A percentile compares a stretch with the other conserved stretches of the same genome.
These are phyloP conservation scores for Shinisaurus crocodilurus DNA, from an alignment of 2,113 vertebrate genomes.

Conservation along the genomic window DNA sequence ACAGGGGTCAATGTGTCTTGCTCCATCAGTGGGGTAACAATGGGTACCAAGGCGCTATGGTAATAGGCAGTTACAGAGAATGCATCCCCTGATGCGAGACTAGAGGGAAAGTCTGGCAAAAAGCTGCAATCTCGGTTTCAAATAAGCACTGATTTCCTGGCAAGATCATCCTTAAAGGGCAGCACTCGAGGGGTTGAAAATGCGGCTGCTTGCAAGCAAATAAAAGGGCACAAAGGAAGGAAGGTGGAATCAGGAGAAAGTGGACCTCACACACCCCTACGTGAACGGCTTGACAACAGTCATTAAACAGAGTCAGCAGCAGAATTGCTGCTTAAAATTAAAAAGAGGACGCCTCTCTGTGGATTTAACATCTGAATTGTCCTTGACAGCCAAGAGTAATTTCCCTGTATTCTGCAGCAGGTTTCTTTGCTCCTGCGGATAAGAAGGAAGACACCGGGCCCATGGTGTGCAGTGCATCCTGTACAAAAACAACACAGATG, in stretches of 20 bases:
- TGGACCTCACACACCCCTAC: not conserved
- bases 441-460: not conserved
- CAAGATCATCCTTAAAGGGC: not conserved
- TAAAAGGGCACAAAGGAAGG: not conserved
- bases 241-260: not conserved
- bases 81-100: not conserved
- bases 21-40: not conserved
- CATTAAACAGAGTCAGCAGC: not conserved
- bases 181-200: not conserved
- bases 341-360: not conserved
- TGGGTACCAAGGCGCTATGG: not conserved
- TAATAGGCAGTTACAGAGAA: not conserved
- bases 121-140: not conserved
- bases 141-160: not conserved
- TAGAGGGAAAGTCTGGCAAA: not conserved
- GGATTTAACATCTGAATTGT: slow-evolving; percentile 15
- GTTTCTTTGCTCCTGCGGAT: not conserved
- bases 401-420: not conserved
- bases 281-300: not conserved
- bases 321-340: not conserved
- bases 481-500: not conserved
- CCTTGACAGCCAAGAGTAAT: slow-evolving; percentile 21
- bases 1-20: not conserved
- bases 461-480: not conserved
- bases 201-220: not conserved